Evolutionary conservation across 2,113 vertebrate genomes (phyloP).

Genomic region (Protobothrops mucrosquamatus): DNA sequence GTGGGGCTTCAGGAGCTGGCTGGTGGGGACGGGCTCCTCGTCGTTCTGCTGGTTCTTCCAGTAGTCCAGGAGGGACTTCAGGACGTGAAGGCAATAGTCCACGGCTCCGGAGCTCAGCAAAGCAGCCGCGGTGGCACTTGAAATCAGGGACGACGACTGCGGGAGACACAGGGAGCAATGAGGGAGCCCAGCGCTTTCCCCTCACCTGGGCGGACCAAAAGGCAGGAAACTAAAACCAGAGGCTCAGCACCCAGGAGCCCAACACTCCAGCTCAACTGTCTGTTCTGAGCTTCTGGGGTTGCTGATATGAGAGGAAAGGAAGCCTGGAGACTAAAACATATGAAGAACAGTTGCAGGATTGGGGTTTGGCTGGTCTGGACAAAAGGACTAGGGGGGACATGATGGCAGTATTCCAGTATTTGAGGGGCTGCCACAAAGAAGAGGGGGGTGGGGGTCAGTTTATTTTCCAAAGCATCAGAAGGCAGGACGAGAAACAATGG

Average conservation of each 20-base stretch:
- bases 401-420: too few species aligned
- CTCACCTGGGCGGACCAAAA: neutral
- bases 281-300: neutral
- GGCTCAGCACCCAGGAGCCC: neutral
- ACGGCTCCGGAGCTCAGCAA: conserved; percentile 92
- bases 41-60: conserved; percentile 97
- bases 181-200: neutral
- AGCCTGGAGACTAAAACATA: too few species aligned
- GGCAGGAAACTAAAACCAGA: neutral
- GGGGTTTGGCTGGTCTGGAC: too few species aligned
- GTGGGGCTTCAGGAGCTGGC: conserved; percentile 94
- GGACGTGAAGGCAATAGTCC: conserved; percentile 95
- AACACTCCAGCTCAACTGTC: neutral
- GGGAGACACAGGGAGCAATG: neutral
- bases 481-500: too few species aligned
- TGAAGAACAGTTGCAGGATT: too few species aligned
- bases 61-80: conserved; percentile 93
- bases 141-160: conserved; percentile 95
- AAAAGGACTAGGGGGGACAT: too few species aligned
- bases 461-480: too few species aligned
- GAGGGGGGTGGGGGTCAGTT: too few species aligned
- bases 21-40: conserved; percentile 86
- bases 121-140: conserved; percentile 93
- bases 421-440: too few species aligned
- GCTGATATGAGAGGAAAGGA: neutral